phyloP scores from a whole-genome alignment of 2,113 vertebrate genomes.

The Engystomops pustulosus region DNA sequence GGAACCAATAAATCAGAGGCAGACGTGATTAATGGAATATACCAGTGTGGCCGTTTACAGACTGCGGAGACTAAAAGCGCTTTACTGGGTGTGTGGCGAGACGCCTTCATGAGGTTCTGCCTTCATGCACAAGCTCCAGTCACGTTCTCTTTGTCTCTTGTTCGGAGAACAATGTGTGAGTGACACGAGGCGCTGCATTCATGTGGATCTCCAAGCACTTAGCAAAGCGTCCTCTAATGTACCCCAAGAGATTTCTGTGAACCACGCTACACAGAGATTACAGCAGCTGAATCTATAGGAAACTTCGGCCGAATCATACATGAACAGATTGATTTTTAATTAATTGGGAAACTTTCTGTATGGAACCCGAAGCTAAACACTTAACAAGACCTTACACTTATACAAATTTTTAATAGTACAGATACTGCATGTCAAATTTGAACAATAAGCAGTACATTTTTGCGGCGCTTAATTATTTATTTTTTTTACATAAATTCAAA shows the following conservation, averaged over 20 bases:
- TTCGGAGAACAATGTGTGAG: conserved; percentile 44
- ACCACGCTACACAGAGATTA: not conserved
- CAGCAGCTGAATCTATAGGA: not conserved
- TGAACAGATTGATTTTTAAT: no score
- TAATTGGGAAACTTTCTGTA: no score
- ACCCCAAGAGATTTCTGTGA: not conserved
- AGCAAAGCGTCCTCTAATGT: not conserved
- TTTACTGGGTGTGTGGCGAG: not conserved
- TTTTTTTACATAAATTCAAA: no score
- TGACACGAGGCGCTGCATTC: conserved; percentile 16
- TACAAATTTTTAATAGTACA: no score
- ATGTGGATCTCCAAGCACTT: no score
- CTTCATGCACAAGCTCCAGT: not conserved
- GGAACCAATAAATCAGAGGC: not conserved
- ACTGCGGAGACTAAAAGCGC: not conserved
- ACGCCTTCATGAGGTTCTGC: not conserved
- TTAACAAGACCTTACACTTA: no score
- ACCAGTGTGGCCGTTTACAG: not conserved
- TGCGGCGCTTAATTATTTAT: no score
- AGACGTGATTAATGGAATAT: not conserved
- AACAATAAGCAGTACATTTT: no score
- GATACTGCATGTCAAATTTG: no score
- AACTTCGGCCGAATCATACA: not conserved
- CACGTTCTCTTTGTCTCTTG: conserved; percentile 40
- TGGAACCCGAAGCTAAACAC: no score